Evolutionary conservation across 2,797 vertebrate species (phyloP).

Genomic region (Acanthurus tractus): DNA sequence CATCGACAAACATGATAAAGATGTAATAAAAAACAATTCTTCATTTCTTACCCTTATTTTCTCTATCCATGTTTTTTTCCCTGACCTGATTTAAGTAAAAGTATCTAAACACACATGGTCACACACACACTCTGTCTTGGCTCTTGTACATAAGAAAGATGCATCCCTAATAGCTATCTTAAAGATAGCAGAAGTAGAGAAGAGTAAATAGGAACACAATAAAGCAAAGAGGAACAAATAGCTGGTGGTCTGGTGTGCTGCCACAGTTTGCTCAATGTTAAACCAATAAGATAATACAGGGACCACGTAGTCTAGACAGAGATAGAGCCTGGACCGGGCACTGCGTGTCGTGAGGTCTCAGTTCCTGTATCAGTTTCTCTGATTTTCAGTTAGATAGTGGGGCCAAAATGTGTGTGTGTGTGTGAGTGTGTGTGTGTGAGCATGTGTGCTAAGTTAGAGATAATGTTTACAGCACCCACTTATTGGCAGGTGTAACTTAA

Average conservation of each 20-base stretch:
- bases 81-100: constrained; percentile 36
- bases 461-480: constrained; percentile 61
- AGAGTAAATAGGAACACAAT: constrained; percentile 74
- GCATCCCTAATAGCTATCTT: constrained; percentile 68
- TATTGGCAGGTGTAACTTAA: constrained; percentile 65
- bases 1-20: not conserved
- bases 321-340: constrained; percentile 60
- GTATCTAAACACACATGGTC: constrained; percentile 12
- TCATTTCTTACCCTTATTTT: constrained; percentile 6
- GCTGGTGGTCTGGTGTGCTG: constrained; percentile 76
- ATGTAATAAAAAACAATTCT: not conserved
- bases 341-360: constrained; percentile 60
- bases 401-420: constrained; percentile 17
- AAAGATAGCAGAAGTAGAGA: constrained; percentile 64
- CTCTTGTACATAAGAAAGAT: constrained; percentile 67
- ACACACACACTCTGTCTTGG: constrained; percentile 20
- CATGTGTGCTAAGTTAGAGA: constrained; percentile 51
- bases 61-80: not conserved
- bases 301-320: constrained; percentile 50
- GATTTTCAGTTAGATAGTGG: constrained; percentile 88
- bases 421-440: constrained; percentile 7
- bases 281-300: constrained; percentile 79
- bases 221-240: constrained; percentile 77
- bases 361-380: constrained; percentile 73
- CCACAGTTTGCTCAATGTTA: constrained; percentile 80